phyloP scores from a whole-genome alignment of 2,113 vertebrate species.

The Typhlomys cinereus region DNA sequence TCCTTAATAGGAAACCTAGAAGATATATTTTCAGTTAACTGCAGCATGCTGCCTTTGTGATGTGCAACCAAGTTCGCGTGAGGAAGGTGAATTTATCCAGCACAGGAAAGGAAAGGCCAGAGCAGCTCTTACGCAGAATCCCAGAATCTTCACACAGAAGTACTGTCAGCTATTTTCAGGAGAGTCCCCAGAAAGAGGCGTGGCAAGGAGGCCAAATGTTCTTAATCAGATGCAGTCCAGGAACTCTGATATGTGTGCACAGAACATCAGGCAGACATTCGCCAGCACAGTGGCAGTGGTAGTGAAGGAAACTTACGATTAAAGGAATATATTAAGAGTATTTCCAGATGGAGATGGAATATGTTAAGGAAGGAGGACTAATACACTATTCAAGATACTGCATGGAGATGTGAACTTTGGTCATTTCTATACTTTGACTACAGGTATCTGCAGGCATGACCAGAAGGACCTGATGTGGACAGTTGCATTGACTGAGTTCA shows the following conservation, averaged over 20 bases:
- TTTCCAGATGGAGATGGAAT: neutral
- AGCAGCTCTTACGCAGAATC: neutral
- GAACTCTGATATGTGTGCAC: neutral
- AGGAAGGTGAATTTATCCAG: neutral
- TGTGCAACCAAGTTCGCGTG: neutral
- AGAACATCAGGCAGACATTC: neutral
- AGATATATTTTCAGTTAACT: slow-evolving; percentile 50
- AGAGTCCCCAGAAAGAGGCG: neutral
- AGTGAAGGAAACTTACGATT: too few species aligned
- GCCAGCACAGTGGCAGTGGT: neutral
- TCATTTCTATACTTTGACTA: neutral
- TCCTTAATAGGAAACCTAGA: neutral
- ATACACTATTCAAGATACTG: neutral
- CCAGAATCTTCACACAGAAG: neutral
- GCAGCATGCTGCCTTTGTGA: slow-evolving; percentile 41
- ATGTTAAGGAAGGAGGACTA: neutral
- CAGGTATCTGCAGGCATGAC: neutral
- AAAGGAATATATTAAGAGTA: too few species aligned
- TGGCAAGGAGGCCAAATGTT: neutral
- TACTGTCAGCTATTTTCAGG: neutral
- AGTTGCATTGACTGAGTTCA: too few species aligned
- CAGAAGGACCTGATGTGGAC: neutral
- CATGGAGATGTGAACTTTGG: too few species aligned
- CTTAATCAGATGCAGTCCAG: neutral
- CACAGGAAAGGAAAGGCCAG: neutral